These are phyloP conservation scores for Lipotes vexillifer DNA, from an alignment of 2,113 vertebrate species.

Conservation along the genomic window DNA sequence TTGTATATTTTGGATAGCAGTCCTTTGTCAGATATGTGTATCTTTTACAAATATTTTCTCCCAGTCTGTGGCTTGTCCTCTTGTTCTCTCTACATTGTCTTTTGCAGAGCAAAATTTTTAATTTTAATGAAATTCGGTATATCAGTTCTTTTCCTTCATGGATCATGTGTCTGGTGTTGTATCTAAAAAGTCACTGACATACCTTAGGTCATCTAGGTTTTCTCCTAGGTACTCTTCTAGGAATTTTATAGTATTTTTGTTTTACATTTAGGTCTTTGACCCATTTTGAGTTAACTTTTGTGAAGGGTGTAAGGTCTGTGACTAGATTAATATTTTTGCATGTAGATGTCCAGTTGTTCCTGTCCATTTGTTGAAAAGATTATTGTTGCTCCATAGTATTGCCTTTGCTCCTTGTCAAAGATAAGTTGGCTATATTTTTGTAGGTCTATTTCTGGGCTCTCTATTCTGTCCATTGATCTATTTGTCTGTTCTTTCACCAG, in stretches of 20 bases:
- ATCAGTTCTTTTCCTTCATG: background rate
- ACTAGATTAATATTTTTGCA: background rate
- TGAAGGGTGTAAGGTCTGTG: background rate
- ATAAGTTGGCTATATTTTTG: background rate
- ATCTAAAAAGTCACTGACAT: background rate
- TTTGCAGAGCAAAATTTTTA: background rate
- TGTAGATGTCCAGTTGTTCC: background rate
- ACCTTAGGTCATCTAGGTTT: background rate
- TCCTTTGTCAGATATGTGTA: background rate
- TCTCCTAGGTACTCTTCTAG: background rate
- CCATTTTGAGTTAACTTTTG: background rate
- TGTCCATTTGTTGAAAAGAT: background rate
- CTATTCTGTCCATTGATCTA: background rate
- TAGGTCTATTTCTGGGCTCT: background rate
- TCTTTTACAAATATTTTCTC: background rate
- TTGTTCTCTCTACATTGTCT: background rate
- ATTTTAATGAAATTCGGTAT: background rate
- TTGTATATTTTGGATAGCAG: background rate
- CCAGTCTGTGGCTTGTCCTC: background rate
- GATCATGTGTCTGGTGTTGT: background rate
- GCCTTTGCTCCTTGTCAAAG: background rate
- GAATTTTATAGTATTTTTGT: background rate
- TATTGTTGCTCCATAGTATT: background rate
- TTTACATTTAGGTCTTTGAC: background rate
- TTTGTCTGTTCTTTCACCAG: background rate